Conservation (phyloP, 2,888 invertebrate species). For the Cantharis rufa region DNA sequence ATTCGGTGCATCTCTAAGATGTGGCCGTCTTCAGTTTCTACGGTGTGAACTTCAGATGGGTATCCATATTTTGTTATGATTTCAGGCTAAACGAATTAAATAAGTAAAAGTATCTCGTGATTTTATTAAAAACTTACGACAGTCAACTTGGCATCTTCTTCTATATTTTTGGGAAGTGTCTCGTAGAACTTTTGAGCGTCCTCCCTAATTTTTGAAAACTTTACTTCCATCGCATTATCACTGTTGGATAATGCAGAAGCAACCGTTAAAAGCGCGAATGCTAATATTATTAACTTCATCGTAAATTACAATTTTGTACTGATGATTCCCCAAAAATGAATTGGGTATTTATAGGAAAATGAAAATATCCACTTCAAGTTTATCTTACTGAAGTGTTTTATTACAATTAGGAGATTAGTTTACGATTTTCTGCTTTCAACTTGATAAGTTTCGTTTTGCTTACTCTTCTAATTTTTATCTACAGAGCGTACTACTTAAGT, state of each 20-base stretch:
- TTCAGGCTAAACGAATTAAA: constrained; percentile 42
- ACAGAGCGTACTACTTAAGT: neutral
- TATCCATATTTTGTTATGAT: constrained; percentile 49
- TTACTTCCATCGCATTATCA: neutral
- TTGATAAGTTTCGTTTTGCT: neutral
- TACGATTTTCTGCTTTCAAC: neutral
- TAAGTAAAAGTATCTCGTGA: neutral
- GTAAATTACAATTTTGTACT: neutral
- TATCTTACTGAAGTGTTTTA: neutral
- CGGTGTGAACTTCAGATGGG: constrained; percentile 46
- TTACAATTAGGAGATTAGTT: neutral
- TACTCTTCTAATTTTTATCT: too few relatives aligned
- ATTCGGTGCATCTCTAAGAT: constrained; percentile 55
- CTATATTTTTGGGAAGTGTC: neutral
- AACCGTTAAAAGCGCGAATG: neutral
- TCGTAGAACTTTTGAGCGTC: neutral
- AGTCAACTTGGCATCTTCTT: neutral
- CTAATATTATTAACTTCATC: neutral
- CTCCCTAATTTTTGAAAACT: neutral
- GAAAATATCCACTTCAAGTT: neutral
- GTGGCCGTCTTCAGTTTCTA: constrained; percentile 58
- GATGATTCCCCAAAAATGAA: neutral
- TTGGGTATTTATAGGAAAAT: neutral
- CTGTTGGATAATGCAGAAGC: neutral
- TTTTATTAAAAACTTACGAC: neutral